These are phyloP conservation scores for Trachymyrmex septentrionalis DNA, from an alignment of 1,140 invertebrate genomes.

Conservation along the genomic window DNA sequence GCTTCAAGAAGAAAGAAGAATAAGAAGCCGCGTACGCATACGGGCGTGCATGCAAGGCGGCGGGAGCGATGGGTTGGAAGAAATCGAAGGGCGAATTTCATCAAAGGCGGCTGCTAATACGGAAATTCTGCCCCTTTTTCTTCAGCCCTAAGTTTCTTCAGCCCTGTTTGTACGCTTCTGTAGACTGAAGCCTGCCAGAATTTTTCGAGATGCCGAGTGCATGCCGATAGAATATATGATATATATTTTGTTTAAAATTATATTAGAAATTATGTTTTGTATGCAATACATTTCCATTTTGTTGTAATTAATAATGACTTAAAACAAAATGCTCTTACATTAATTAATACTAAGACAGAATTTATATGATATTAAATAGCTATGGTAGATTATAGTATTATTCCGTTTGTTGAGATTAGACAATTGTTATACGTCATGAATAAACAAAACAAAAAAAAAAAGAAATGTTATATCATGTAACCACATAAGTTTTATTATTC, in stretches of 20 bases:
- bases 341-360: background rate
- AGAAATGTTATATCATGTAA: background rate
- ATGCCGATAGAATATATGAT: background rate
- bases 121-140: constrained; percentile 30
- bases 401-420: too few species aligned
- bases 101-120: constrained; percentile 58
- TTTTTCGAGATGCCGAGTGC: background rate
- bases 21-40: constrained; percentile 33
- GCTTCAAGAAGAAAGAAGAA: constrained; percentile 43
- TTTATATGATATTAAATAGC: constrained; percentile 7
- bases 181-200: background rate
- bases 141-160: constrained; percentile 9
- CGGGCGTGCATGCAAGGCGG: constrained; percentile 20
- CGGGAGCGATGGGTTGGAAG: constrained; percentile 63
- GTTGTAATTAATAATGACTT: background rate
- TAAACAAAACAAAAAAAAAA: background rate
- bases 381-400: background rate
- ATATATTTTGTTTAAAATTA: background rate
- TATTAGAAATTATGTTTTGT: background rate
- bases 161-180: constrained; percentile 19
- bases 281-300: background rate
- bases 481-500: background rate
- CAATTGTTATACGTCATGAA: background rate
- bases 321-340: background rate
- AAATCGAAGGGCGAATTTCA: constrained; percentile 67